Conservation (phyloP, 2,797 vertebrate species). For the Cynodonichthys magdalenae region DNA sequence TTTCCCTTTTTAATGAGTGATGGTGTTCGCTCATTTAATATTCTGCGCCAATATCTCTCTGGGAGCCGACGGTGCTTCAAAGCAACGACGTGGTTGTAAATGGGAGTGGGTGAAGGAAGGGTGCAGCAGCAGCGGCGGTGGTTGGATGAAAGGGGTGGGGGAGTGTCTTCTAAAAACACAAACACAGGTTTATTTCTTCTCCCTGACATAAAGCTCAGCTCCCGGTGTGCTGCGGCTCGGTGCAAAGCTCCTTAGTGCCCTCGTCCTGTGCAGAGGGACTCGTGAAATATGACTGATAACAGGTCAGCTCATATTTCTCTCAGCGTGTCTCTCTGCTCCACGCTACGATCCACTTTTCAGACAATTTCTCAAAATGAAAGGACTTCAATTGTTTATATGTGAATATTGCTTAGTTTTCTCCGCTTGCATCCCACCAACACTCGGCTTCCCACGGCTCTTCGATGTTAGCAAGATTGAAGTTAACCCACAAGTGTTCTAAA, state of each 20-base stretch:
- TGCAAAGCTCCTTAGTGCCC: slow-evolving; percentile 73
- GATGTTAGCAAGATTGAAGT: slow-evolving; percentile 42
- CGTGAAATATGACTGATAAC: slow-evolving; percentile 61
- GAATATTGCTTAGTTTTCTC: slow-evolving; percentile 16
- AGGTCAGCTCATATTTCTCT: slow-evolving; percentile 49
- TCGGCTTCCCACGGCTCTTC: slow-evolving; percentile 6
- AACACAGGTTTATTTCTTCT: slow-evolving; percentile 79
- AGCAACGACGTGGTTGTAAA: slow-evolving; percentile 71
- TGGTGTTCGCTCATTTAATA: slow-evolving; percentile 79
- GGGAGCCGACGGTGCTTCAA: slow-evolving; percentile 72
- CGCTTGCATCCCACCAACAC: slow-evolving; percentile 17
- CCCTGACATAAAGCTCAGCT: slow-evolving; percentile 71
- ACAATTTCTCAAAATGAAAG: slow-evolving; percentile 38
- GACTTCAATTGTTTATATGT: slow-evolving; percentile 15
- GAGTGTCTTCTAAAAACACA: slow-evolving; percentile 64
- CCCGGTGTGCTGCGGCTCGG: slow-evolving; percentile 48
- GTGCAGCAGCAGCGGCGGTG: slow-evolving; percentile 2
- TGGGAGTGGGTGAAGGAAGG: slow-evolving; percentile 43
- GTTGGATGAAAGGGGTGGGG: slow-evolving; percentile 12
- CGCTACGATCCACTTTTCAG: slow-evolving; percentile 17
- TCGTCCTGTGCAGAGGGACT: slow-evolving; percentile 56
- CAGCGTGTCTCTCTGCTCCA: slow-evolving; percentile 12
- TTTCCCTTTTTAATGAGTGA: slow-evolving; percentile 81
- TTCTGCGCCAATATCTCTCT: slow-evolving; percentile 70
- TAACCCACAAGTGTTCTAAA: slow-evolving; percentile 17